Conservation (phyloP, 2,113 vertebrate genomes). For the Cyprinus carpio region DNA sequence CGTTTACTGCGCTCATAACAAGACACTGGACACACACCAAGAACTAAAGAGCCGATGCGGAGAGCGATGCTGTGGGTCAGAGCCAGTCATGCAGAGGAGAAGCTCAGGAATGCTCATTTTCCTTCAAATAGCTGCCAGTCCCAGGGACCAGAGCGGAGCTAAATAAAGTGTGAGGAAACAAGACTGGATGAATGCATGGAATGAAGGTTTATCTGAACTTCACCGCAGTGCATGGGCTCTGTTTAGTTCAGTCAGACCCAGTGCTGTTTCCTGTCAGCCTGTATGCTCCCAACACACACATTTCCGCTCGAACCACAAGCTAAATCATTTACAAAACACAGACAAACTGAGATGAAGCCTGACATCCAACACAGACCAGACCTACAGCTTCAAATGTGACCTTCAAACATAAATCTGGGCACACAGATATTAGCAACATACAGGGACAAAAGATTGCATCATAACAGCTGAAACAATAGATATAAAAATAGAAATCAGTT, state of each 20-base stretch:
- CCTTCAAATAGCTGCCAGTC: slow-evolving; percentile 29
- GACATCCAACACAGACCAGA: background rate
- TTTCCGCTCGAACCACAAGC: background rate
- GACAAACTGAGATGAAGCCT: background rate
- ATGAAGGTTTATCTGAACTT: slow-evolving; percentile 37
- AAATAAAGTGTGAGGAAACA: slow-evolving; percentile 31
- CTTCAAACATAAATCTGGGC: background rate
- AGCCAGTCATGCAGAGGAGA: slow-evolving; percentile 49
- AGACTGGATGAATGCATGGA: slow-evolving; percentile 11
- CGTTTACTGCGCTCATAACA: background rate
- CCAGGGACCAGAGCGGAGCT: background rate
- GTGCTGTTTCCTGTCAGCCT: slow-evolving; percentile 12
- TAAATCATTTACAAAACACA: background rate
- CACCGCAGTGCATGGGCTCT: slow-evolving; percentile 28
- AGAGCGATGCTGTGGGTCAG: slow-evolving; percentile 2
- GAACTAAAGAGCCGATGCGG: slow-evolving; percentile 18
- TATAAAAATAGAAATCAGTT: background rate
- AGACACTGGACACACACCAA: slow-evolving; percentile 19
- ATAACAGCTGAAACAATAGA: background rate
- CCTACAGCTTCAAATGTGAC: background rate
- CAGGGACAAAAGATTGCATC: background rate
- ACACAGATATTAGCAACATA: background rate
- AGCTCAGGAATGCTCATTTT: slow-evolving; percentile 44
- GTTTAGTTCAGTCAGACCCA: background rate
- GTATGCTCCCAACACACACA: background rate